phyloP scores from a whole-genome alignment of 2,888 invertebrate species.

The Ethmia dodecea region DNA sequence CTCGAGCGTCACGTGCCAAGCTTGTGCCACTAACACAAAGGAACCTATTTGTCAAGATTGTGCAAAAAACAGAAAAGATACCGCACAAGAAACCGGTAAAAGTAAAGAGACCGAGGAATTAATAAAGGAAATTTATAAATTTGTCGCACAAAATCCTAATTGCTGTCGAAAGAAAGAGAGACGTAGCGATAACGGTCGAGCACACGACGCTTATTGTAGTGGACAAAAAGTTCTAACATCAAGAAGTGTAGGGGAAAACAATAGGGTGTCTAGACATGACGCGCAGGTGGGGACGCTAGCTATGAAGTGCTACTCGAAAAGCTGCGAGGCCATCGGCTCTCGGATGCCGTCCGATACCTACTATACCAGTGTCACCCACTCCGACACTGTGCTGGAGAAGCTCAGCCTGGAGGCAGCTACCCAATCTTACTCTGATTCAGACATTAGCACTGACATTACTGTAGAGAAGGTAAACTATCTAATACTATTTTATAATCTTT shows the following conservation, averaged over 20 bases:
- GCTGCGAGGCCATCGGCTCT: conserved; percentile 60
- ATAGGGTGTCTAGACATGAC: conserved; percentile 40
- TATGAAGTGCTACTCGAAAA: conserved; percentile 53
- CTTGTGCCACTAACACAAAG: conserved; percentile 31
- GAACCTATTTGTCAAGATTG: conserved; percentile 27
- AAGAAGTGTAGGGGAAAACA: conserved; percentile 46
- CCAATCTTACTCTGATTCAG: conserved; percentile 37
- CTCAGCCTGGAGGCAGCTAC: conserved; percentile 40
- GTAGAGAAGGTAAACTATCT: conserved; percentile 27
- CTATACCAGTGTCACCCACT: conserved; percentile 44
- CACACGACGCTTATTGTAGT: conserved; percentile 13
- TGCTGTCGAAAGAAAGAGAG: conserved; percentile 20
- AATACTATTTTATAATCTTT: too few relatives aligned
- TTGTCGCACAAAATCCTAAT: conserved; percentile 44
- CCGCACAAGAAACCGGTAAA: conserved; percentile 20
- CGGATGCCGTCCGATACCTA: conserved; percentile 32
- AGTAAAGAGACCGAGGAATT: conserved; percentile 51
- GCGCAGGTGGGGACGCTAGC: conserved; percentile 51
- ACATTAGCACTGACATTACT: conserved; percentile 30
- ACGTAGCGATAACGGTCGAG: conserved; percentile 4
- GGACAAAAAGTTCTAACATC: conserved; percentile 30
- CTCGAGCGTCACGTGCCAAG: conserved; percentile 45
- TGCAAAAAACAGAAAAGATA: conserved; percentile 24
- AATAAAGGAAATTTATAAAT: conserved; percentile 64
- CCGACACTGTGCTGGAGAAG: conserved; percentile 55